These are phyloP conservation scores for Parochlus steinenii DNA, from an alignment of 2,888 invertebrate species.

Conservation along the genomic window DNA sequence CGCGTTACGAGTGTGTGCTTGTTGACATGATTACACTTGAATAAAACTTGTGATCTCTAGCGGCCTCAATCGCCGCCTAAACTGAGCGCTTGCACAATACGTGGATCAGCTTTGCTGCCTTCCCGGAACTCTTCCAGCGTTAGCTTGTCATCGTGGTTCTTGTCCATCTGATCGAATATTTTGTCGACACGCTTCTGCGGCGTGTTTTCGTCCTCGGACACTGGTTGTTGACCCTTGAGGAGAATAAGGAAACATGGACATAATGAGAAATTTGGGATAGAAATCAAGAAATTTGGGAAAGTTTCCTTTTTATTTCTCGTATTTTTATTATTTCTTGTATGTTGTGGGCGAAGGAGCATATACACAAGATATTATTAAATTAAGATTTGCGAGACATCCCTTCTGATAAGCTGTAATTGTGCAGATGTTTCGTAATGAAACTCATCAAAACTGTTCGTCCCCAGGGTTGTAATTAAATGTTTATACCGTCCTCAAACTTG, in stretches of 20 bases:
- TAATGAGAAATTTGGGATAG: background rate
- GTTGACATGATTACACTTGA: no score
- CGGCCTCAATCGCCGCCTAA: constrained; percentile 62
- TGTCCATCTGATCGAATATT: constrained; percentile 98
- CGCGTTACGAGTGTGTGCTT: no score
- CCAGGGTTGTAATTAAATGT: no score
- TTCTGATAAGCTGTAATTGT: no score
- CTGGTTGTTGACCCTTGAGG: constrained; percentile 70
- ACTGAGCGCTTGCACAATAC: constrained; percentile 91
- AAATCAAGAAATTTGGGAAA: background rate
- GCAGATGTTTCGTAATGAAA: no score
- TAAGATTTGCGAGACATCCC: no score
- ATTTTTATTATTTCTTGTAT: no score
- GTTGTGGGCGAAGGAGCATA: no score
- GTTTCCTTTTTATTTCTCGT: background rate
- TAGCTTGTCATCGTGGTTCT: constrained; percentile 91
- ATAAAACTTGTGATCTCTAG: no score
- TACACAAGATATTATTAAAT: no score
- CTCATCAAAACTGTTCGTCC: no score
- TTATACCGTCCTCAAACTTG: no score
- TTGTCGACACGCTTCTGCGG: constrained; percentile 94
- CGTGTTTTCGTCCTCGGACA: constrained; percentile 78
- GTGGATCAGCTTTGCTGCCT: constrained; percentile 94
- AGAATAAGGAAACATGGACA: constrained; percentile 3
- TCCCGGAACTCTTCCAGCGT: constrained; percentile 93